phyloP scores from a whole-genome alignment of 1,140 invertebrate species.

The Belonocnema kinseyi region DNA sequence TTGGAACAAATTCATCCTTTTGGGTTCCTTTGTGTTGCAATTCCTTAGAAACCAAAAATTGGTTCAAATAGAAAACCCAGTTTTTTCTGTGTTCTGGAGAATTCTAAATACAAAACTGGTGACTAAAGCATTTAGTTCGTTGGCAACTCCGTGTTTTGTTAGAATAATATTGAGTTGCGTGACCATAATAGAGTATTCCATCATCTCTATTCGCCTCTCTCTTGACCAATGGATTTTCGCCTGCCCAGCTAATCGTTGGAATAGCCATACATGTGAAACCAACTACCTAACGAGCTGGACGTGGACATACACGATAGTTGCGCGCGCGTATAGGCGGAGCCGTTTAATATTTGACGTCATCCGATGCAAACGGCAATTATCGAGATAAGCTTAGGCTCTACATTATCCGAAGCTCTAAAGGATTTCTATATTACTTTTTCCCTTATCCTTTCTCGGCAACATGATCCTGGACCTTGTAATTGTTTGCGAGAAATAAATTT shows the following conservation, averaged over 20 bases:
- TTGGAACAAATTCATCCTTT: no score
- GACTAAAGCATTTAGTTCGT: no score
- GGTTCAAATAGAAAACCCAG: no score
- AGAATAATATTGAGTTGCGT: no score
- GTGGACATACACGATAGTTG: conserved; percentile 40
- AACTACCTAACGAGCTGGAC: conserved; percentile 52
- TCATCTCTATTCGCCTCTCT: conserved; percentile 35
- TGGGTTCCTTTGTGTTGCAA: no score
- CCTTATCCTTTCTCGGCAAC: conserved; percentile 27
- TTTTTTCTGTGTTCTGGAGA: no score
- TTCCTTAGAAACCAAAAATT: no score
- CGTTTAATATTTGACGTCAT: conserved; percentile 63
- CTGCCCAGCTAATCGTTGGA: conserved; percentile 58
- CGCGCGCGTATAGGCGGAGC: conserved; percentile 46
- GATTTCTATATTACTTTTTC: conserved; percentile 49
- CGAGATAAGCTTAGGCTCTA: conserved; percentile 58
- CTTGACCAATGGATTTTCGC: conserved; percentile 59
- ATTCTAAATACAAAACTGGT: no score
- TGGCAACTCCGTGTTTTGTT: no score
- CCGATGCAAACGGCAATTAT: conserved; percentile 67
- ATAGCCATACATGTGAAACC: conserved; percentile 52
- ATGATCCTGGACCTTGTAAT: background rate
- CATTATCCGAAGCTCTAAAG: conserved; percentile 57
- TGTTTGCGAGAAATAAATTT: no score
- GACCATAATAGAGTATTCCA: no score